Evolutionary conservation across 2,888 invertebrate genomes (phyloP), one percentile per base, ranked within the genome.

Genomic region (Drosophila cognata): DNA sequence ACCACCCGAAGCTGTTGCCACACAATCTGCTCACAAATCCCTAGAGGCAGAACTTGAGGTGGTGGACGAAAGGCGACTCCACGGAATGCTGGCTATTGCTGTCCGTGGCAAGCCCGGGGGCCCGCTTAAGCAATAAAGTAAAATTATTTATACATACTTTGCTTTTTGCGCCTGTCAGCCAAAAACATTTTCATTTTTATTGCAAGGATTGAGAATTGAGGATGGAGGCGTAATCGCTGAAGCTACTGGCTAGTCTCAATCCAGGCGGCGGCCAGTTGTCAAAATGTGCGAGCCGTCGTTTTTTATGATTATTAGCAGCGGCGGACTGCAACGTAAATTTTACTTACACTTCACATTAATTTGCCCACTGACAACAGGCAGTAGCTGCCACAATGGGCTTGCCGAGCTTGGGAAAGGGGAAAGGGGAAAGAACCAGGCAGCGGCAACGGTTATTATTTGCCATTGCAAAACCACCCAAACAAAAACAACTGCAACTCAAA

Each of bases 261-360:
- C 35, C 51, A 43, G 33, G 41, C 55, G 56, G 25, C 59, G 61
- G 75, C 71, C 59, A 50, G 74, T 74, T 85, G 85, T 81, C 84
- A 72, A 88, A 83, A 74, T 75, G 77, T 76, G 82, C 69, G 63
- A 79, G 78, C 56, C 69, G 81, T 64, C 75, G 72, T 82, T 88
- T 85, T 85, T 86, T 88, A 86, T 88, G 89, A 88, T 86, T 86
- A 88, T 86, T 86, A 78, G 89, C 89, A 68, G 58, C 74, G 50
- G 56, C 56, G 33, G 75, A 56, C 62, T 79, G 73, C 76, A 68
- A 69, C 89, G 85, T 86, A 86, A 86, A 86, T 86, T 88, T 86
- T 84, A 88, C 89, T 86, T 86, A 88, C 85, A 86, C 85, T 80
- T 86, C 82, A 89, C 89, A 87, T 84, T 77, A 57, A 87, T 87